phyloP scores from a whole-genome alignment of 2,797 vertebrate species.

The Aldrovandia affinis region DNA sequence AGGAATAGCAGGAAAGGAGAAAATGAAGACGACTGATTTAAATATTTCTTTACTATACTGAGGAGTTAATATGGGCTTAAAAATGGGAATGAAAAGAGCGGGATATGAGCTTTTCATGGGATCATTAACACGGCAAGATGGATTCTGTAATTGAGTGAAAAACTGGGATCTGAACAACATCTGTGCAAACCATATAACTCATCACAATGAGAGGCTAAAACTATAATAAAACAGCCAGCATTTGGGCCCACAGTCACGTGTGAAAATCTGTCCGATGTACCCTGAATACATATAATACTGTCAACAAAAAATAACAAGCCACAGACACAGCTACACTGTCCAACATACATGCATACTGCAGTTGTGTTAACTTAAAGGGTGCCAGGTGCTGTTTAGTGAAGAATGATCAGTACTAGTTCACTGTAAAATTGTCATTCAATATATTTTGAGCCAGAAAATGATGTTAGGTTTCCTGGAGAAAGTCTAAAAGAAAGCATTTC shows the following conservation, averaged over 20 bases:
- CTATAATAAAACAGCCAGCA: conserved; percentile 74
- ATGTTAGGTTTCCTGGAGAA: not conserved
- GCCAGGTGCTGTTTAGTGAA: not conserved
- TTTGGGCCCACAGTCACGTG: conserved; percentile 53
- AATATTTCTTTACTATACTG: conserved; percentile 61
- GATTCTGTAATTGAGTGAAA: conserved; percentile 82
- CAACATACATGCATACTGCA: conserved; percentile 48
- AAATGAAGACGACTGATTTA: conserved; percentile 59
- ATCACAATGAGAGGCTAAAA: conserved; percentile 75
- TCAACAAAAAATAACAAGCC: conserved; percentile 64
- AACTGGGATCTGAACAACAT: conserved; percentile 81
- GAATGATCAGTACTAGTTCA: not conserved
- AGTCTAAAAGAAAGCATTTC: not conserved
- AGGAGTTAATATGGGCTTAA: conserved; percentile 70
- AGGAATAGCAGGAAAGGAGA: conserved; percentile 31
- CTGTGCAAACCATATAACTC: conserved; percentile 81
- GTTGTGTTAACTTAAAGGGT: too few species aligned
- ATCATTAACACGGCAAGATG: conserved; percentile 82
- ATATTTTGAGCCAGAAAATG: not conserved
- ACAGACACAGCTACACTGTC: conserved; percentile 62
- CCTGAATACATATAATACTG: conserved; percentile 52
- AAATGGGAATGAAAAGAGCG: conserved; percentile 69
- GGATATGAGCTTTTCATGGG: conserved; percentile 76
- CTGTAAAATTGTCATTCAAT: not conserved
- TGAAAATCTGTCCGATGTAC: conserved; percentile 68